Conservation (phyloP, 92 coral and sea anemone species). For the Paramuricea clavata region DNA sequence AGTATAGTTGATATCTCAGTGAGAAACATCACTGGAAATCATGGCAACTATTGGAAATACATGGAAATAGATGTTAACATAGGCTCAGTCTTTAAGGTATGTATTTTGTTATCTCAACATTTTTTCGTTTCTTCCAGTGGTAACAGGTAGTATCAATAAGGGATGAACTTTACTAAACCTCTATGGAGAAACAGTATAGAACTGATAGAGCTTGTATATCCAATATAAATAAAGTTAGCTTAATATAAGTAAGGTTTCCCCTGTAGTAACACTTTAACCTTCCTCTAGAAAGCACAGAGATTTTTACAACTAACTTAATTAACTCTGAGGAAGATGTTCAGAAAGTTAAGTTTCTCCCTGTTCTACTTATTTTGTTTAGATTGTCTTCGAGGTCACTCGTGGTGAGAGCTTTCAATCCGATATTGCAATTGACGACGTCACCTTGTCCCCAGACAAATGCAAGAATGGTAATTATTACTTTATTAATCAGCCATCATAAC, state of each 20-base stretch:
- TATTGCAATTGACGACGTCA: conserved; percentile 30
- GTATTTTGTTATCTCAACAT: neutral
- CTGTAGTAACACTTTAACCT: too few relatives aligned
- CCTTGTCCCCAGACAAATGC: conserved; percentile 17
- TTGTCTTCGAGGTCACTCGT: conserved; percentile 14
- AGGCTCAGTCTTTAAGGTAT: conserved; percentile 4
- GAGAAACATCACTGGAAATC: conserved; percentile 21
- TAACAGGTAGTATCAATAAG: too few relatives aligned
- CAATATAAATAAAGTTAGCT: too few relatives aligned
- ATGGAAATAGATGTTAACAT: conserved; percentile 15
- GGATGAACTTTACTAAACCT: too few relatives aligned
- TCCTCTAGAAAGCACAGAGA: too few relatives aligned
- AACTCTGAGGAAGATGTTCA: neutral
- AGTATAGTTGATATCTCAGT: neutral
- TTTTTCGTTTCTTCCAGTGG: neutral
- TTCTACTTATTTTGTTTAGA: conserved; percentile 4
- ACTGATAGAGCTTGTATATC: too few relatives aligned
- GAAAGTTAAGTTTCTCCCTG: neutral
- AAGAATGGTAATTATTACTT: neutral
- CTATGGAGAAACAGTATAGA: too few relatives aligned
- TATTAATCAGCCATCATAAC: neutral
- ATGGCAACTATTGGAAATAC: conserved; percentile 14
- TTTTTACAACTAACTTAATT: too few relatives aligned
- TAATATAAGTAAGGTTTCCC: too few relatives aligned
- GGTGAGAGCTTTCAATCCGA: conserved; percentile 2